Base-by-base conservation (phyloP, 2,113 vertebrate genomes). In the Oryzias melastigma region DNA sequence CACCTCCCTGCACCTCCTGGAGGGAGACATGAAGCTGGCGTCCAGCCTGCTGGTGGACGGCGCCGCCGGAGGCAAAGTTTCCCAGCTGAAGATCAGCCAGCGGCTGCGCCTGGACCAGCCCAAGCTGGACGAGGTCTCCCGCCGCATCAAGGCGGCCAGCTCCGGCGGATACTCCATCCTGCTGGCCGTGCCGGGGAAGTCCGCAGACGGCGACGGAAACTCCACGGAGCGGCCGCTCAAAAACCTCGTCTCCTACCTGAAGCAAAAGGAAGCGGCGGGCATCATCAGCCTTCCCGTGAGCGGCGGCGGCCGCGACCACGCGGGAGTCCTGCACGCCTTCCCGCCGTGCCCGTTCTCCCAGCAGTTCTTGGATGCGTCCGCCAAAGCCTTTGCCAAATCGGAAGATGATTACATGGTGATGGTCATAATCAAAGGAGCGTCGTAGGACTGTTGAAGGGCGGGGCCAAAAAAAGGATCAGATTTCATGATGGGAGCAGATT, bases 401-500 rank as follows among this genome's bases (percentile, higher is more conserved):
- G 97, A 99, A 87, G 96, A 99, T 51, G 97, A 99, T 91, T 98
- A 95, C 92, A 89, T 99, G 93, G 93, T 99, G 88, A 98, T 99
- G 95, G 92, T 99, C 91, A 96, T 99, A 89, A 96, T 99, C 83
- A 93, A 92, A 79, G 97, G 96, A 92, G 94, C 95, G 0, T 95
- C 96, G 54, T 99, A 93, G 94, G 85, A 84, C 71, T 77, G 52
- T 58, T 17, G 15, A 16, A 12, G 35, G 35, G 10, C 8, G 35
- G 35, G 2, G 8, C 3, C 7, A 12, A 8, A 2, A 2, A 2
- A 8, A 35, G 10, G 35, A 35, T 35, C 35, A 2, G 35, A 10
- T 12, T 35, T 35, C 54, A 50, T 64, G 22, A 43, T 68, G 46
- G 53, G 55, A 69, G 68, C 52, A 45, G 45, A 55, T 49, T 19